These are phyloP conservation scores for Drosophila greeni DNA, from an alignment of 2,888 invertebrate genomes.

Conservation along the genomic window DNA sequence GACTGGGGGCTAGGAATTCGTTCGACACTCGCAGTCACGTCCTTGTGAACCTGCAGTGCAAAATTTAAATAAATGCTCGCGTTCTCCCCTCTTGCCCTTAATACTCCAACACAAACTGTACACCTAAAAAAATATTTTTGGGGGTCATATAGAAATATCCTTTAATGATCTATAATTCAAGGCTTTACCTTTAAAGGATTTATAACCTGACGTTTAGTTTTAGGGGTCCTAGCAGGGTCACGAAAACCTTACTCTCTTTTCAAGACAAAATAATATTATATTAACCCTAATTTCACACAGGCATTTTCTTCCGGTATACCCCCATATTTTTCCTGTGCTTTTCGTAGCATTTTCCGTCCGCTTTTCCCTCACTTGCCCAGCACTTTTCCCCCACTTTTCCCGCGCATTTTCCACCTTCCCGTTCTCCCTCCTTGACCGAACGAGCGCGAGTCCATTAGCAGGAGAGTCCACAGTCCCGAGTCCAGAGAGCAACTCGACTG, in stretches of 20 bases:
- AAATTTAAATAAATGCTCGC: constrained; percentile 64
- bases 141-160: neutral
- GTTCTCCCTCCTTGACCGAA: constrained; percentile 26
- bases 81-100: constrained; percentile 40
- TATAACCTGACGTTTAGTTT: no score
- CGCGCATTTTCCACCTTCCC: constrained; percentile 1
- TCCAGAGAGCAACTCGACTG: constrained; percentile 57
- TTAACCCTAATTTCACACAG: no score
- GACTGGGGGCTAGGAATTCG: constrained; percentile 14
- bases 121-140: neutral
- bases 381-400: constrained; percentile 10
- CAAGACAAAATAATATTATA: no score
- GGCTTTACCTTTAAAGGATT: neutral
- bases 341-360: constrained; percentile 8
- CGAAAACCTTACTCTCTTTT: neutral
- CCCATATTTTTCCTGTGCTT: neutral
- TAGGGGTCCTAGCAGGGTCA: no score
- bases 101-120: constrained; percentile 5
- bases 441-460: constrained; percentile 59
- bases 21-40: constrained; percentile 51
- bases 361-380: neutral
- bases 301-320: neutral
- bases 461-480: constrained; percentile 18
- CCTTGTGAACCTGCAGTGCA: constrained; percentile 49
- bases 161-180: neutral